Evolutionary conservation across 2,888 invertebrate species (phyloP).

Genomic region (Hymenopus coronatus): DNA sequence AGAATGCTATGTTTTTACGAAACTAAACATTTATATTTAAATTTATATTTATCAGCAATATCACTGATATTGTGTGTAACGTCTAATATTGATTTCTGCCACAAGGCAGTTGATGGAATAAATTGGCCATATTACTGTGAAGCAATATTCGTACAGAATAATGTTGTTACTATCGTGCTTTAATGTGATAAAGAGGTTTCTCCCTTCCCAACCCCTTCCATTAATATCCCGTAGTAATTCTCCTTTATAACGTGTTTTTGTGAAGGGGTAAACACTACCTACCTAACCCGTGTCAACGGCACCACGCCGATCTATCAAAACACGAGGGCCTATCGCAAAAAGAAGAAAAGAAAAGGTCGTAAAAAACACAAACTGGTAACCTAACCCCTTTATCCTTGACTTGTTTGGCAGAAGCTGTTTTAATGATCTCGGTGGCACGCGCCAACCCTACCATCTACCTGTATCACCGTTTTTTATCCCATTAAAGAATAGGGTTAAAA

Average conservation of each 20-base stretch:
- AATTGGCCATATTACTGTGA: no score
- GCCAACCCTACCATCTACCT: constrained; percentile 27
- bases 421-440: background rate
- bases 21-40: no score
- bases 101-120: no score
- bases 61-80: no score
- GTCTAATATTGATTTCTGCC: no score
- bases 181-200: no score
- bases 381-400: constrained; percentile 26
- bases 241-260: constrained; percentile 5
- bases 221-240: background rate
- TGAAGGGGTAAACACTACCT: background rate
- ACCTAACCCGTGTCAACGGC: background rate
- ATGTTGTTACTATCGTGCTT: no score
- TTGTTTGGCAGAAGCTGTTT: background rate
- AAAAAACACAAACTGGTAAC: background rate
- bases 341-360: background rate
- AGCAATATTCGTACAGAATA: no score
- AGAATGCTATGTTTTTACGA: no score
- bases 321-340: background rate
- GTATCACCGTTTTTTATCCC: constrained; percentile 25
- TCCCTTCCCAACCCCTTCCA: background rate
- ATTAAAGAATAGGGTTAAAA: constrained; percentile 20
- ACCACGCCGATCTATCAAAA: background rate
- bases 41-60: no score